Evolutionary conservation across 2,888 invertebrate species (phyloP).

Genomic region (Acleris emargana): DNA sequence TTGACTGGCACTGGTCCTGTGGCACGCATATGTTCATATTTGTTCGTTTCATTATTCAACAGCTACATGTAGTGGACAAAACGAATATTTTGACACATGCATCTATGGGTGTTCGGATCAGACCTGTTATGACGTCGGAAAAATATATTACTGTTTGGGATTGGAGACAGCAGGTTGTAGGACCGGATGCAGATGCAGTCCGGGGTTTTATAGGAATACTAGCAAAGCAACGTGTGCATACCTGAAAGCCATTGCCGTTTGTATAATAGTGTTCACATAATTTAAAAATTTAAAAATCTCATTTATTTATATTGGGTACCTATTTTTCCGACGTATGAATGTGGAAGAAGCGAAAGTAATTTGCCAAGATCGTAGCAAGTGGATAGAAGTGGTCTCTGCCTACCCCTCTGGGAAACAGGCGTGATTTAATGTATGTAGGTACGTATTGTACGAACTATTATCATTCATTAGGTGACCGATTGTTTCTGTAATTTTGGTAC

Average conservation of each 20-base stretch:
- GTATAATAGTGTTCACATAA: background rate
- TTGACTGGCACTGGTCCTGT: background rate
- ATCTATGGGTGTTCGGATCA: constrained; percentile 14
- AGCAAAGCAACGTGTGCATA: constrained; percentile 44
- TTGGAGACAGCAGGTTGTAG: constrained; percentile 39
- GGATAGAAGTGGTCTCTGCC: too few relatives aligned
- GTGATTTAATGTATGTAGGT: too few relatives aligned
- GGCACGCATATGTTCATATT: constrained; percentile 7
- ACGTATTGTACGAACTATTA: too few relatives aligned
- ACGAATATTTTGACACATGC: constrained; percentile 16
- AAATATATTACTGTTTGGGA: constrained; percentile 36
- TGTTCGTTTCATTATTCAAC: background rate
- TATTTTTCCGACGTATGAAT: too few relatives aligned
- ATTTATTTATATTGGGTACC: too few relatives aligned
- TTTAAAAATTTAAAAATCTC: too few relatives aligned
- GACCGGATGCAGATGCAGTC: constrained; percentile 44
- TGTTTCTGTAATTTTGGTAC: too few relatives aligned
- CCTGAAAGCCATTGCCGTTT: constrained; percentile 39
- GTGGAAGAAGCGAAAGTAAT: too few relatives aligned
- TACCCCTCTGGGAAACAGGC: too few relatives aligned
- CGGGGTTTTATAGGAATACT: constrained; percentile 41
- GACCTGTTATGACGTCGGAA: constrained; percentile 6
- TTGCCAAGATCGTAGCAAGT: too few relatives aligned
- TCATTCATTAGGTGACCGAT: too few relatives aligned
- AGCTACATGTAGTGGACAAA: constrained; percentile 9